Base-by-base conservation (phyloP, 2,113 vertebrate species). In the Chloebia gouldiae region DNA sequence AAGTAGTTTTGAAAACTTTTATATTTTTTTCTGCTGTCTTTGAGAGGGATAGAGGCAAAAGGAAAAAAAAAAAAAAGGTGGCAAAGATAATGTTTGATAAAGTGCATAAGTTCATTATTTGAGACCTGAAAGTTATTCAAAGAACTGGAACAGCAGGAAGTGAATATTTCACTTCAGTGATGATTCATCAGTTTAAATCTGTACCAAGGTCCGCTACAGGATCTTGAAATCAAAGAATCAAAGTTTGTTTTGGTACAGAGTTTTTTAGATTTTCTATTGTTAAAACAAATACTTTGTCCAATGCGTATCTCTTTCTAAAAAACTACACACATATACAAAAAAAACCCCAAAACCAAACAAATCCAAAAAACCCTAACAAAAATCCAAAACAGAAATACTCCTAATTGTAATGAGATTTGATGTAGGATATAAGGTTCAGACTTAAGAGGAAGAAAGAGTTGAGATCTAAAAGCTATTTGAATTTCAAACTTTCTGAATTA, bases 321-420 rank as follows among this genome's bases (percentile, higher is more conserved):
- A 80, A 50, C 8, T 7, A 2, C 13, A n/a, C 7, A 81, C 6
- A n/a, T 3, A 31, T 9, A 15, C 14, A 75, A 3, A 54, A 66
- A 66, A 1, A 51, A 35, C 23, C 22, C 22, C 45, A 45, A 25
- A 53, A 20, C 3, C 4, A 14, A 42, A 35, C 6, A 37, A 33
- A 31, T 17, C 3, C 15, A 24, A 25, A 40, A 33, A 37, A 14
- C 11, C 15, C 15, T 24, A 53, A 20, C 2, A 23, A 50, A 31
- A 25, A 9, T 3, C 0, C 5, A 9, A 22, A 73, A 44, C 4
- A 66, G 2, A 71, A 76, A 7, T 81, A 45, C 1, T 71, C 4
- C 10, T 83, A 54, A 35, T 47, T 23, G 14, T 60, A 75, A 75
- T 33, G 7, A 81, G 3, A 18, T 57, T 79, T n/a, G 17, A 75